Evolutionary conservation across 2,888 invertebrate species (phyloP), one percentile per base, ranked within the genome.

Genomic region (Tribolium freemani): DNA sequence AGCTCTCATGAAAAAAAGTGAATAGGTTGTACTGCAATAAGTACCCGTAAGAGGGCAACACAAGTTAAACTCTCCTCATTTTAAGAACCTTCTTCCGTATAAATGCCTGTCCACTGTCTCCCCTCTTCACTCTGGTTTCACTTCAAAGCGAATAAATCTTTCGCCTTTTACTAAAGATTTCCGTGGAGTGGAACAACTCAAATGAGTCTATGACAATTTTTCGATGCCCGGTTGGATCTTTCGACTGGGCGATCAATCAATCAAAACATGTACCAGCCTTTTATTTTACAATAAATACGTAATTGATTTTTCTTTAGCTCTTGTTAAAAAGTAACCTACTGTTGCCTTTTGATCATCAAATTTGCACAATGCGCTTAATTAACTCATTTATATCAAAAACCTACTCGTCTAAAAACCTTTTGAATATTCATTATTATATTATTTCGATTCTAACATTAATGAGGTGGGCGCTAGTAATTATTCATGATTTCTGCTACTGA

Each of bases 151-250:
- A 54, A 54, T 54, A 54, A 54, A 54, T 54, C 54, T 54, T 54
- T 54, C 54, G 54, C 26, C 54, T 54, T 54, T 54, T 54, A 54
- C 54, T 54, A 54, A 54, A 54, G 54, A 54, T 54, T 54, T 54
- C 54, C 26, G 54, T 54, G 54, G 54, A 54, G 54, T 8, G 54
- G 26, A 21, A 26, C 54, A 54, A 21, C 3, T 5, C 54, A 54
- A 54, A 54, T 54, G 26, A 54, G 54, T 54, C 54, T 54, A 20
- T 54, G n/a, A 54, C 21, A 54, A 50, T 50, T 50, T 50, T 50
- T 50, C 10, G 50, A 20, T 10, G 20, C 16, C 50, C 50, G 13
- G 11, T 8, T n/a, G 31, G 31, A 31, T 13, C 13, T 8, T 50
- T 5, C 50, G 11, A 50, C 11, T 50, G 50, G 50, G 50, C 50